Evolutionary conservation across 2,888 invertebrate genomes (phyloP), one percentile per base, ranked within the genome.

Genomic region (Cetonia aurata): DNA sequence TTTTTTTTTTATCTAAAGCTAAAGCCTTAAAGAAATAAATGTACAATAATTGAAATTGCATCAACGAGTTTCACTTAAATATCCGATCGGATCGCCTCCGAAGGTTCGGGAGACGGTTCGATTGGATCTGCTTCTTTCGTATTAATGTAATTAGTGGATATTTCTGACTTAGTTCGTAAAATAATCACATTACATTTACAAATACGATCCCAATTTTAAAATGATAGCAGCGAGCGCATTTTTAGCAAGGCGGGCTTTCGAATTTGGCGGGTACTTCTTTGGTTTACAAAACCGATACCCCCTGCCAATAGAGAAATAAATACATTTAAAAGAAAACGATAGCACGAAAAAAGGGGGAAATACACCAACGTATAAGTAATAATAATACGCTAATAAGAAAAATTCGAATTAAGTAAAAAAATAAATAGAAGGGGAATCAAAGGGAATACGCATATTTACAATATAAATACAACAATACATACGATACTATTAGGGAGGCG

Each of bases 181-280:
- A 74, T 75, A 74, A 77, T 77, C 77, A 77, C 77, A 77, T 73
- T 65, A 67, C 37, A 37, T 37, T 37, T 50, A 62, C 48, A 31
- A 37, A 62, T 68, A 62, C 48, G 65, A 70, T 12, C 44, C 60
- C 50, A 69, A 37, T 37, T 37, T 37, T 10, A 44, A 50, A 50
- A 33, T 62, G 13, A 31, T 25, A 13, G 15, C 1, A 50, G 12
- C 62, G 72, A 25, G 15, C 15, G 70, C 70, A 42, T 17, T 19
- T 37, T 66, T 66, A 41, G 73, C 74, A 75, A 80, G 75, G 78
- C 79, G 59, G 75, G 79, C 79, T 78, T 75, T 74, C 72, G 69
- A 75, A 76, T 71, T 69, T 33, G 62, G 75, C 75, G 79, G 77
- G 80, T 80, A 81, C 80, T 80, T 84, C 84, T 84, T 84, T 84